Evolutionary conservation across 2,797 vertebrate species (phyloP), one percentile per base, ranked within the genome.

Genomic region (Lophotriccus pileatus): DNA sequence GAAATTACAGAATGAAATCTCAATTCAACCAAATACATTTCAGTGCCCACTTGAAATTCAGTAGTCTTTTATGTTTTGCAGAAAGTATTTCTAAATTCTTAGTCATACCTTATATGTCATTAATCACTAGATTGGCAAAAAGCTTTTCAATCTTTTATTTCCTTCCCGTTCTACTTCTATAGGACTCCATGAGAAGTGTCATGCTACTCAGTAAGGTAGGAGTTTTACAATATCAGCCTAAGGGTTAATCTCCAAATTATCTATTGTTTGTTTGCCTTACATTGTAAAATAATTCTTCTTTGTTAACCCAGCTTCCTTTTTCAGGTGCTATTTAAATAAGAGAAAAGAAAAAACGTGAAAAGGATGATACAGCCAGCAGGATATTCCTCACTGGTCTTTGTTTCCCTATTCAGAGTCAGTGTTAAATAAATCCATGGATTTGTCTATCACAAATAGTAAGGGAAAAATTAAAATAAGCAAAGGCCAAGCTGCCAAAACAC

Each of bases 391-490:
- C 22, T 53, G 36, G 11, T 60, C 44, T 84, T 84, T 67, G 25
- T 76, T 87, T 85, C 55, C 47, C 12, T 64, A 16, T 86, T 77
- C 66, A 70, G 63, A 91, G 18, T 50, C 34, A 87, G 37, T 79
- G 27, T 85, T 89, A 87, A 84, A 47, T 76, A 89, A 89, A 92
- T 74, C 30, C 39, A 66, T 58, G 58, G 20, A 90, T 87, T 94
- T 84, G 6, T 83, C 84, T 84, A 7, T 87, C 62, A 89, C 28
- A 77, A 84, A 39, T 73, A 67, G 17, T 47, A 67, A 89, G 55
- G 41, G 44, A 95, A 94, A 85, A 89, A 96, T 96, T 94, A 94
- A 97, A 97, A 93, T 84, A 94, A 94, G 79, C 50, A 88, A 95
- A 95, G 37, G 5, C 32, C 79, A 84, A 81, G 80, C 72, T 95